Evolutionary conservation across 1,140 invertebrate species (phyloP).

Genomic region (Drosophila lacteicornis): DNA sequence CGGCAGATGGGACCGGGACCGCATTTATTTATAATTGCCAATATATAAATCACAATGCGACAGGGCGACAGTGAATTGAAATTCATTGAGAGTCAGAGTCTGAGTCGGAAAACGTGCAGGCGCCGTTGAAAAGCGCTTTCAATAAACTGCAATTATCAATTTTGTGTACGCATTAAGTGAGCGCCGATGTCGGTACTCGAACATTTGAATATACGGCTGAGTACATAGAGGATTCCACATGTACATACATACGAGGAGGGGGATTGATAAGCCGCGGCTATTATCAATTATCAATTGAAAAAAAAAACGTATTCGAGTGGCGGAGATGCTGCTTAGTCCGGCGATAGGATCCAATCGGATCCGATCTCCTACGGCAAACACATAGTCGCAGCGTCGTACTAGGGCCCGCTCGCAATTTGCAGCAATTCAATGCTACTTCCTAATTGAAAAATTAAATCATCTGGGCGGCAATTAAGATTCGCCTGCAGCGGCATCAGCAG

Average conservation of each 20-base stretch:
- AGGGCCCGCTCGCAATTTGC: constrained; percentile 52
- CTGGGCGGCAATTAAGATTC: constrained; percentile 64
- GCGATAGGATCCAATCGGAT: constrained; percentile 22
- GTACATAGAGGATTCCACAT: constrained; percentile 24
- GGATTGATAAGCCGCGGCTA: constrained; percentile 55
- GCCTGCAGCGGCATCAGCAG: constrained; percentile 1
- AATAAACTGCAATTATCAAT: constrained; percentile 74
- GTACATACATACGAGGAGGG: neutral
- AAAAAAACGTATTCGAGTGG: constrained; percentile 6
- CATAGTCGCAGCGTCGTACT: neutral
- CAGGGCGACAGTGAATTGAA: constrained; percentile 41
- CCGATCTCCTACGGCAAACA: constrained; percentile 32
- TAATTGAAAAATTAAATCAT: constrained; percentile 83
- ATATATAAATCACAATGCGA: constrained; percentile 33
- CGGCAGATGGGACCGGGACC: neutral
- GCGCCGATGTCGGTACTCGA: constrained; percentile 20
- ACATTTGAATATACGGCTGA: constrained; percentile 10
- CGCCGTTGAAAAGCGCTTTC: constrained; percentile 44
- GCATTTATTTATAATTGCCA: constrained; percentile 15
- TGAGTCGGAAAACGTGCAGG: constrained; percentile 44
- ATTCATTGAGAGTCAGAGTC: constrained; percentile 74
- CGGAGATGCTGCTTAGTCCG: constrained; percentile 19
- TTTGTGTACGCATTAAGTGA: constrained; percentile 70
- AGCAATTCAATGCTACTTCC: constrained; percentile 71
- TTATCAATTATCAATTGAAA: constrained; percentile 64